Evolutionary conservation across 2,113 vertebrate species (phyloP).

Genomic region (Anhinga rufa): DNA sequence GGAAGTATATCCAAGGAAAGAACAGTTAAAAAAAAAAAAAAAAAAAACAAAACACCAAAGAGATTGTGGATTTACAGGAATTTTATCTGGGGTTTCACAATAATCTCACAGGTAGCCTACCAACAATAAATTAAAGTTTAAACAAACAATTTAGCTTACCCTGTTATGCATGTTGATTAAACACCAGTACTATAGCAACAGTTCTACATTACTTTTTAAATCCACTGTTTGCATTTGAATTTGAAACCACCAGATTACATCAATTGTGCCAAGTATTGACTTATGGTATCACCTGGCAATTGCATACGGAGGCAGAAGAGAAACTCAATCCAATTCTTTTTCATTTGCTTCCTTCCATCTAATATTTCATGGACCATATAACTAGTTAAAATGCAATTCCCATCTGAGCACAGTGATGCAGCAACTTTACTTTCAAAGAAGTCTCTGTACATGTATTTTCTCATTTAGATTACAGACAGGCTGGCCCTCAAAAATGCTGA

Average conservation of each 20-base stretch:
- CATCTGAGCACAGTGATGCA: not conserved
- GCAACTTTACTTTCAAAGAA: not conserved
- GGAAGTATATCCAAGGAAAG: not conserved
- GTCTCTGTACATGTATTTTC: not conserved
- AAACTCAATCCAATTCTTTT: slow-evolving; percentile 63
- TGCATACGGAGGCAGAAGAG: slow-evolving; percentile 9
- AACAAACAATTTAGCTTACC: not conserved
- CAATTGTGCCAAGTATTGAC: slow-evolving; percentile 52
- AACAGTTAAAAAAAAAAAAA: not conserved
- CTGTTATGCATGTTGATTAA: not conserved
- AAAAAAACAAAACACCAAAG: not conserved
- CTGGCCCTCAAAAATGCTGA: not conserved
- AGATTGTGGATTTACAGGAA: not conserved
- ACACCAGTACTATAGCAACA: slow-evolving; percentile 7
- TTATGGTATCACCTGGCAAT: slow-evolving; percentile 70
- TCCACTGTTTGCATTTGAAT: slow-evolving; percentile 62
- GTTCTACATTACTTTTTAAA: slow-evolving; percentile 6
- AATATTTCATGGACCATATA: not conserved
- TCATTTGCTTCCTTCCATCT: slow-evolving; percentile 37
- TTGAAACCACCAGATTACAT: slow-evolving; percentile 67
- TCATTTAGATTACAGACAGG: not conserved
- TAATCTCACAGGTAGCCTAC: slow-evolving; percentile 15
- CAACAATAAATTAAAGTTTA: slow-evolving; percentile 34
- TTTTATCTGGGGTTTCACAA: slow-evolving; percentile 1
- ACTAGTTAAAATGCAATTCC: slow-evolving; percentile 24